phyloP scores from a whole-genome alignment of 2,888 invertebrate species.

The Cepaea hortensis region DNA sequence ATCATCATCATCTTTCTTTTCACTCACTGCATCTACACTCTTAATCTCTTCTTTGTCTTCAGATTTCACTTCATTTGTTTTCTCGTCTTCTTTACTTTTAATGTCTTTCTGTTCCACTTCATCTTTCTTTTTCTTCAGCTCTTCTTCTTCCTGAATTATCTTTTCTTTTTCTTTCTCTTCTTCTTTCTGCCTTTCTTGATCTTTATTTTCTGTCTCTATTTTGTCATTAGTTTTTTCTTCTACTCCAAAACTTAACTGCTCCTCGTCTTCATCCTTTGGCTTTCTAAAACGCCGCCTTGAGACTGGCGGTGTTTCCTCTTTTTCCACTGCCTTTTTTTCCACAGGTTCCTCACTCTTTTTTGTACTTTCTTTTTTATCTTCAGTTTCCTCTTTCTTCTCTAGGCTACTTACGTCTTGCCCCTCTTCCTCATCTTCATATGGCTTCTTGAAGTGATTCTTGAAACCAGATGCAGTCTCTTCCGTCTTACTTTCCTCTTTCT shows the following conservation, averaged over 20 bases:
- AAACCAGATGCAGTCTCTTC: slow-evolving; percentile 37
- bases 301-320: slow-evolving; percentile 37
- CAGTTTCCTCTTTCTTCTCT: slow-evolving; percentile 20
- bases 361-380: slow-evolving; percentile 13
- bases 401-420: slow-evolving; percentile 27
- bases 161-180: slow-evolving; percentile 32
- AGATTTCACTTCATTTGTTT: slow-evolving; percentile 8
- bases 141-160: slow-evolving; percentile 19
- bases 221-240: background rate
- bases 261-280: slow-evolving; percentile 39
- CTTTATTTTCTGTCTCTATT: slow-evolving; percentile 22
- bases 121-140: slow-evolving; percentile 14
- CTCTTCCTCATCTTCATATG: slow-evolving; percentile 45
- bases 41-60: slow-evolving; percentile 1
- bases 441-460: slow-evolving; percentile 42
- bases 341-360: slow-evolving; percentile 15
- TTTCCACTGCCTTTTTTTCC: slow-evolving; percentile 16
- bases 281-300: slow-evolving; percentile 39
- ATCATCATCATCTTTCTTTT: slow-evolving; percentile 12
- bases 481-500: slow-evolving; percentile 32
- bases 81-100: background rate
- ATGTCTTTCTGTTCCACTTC: slow-evolving; percentile 25
- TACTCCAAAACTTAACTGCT: background rate
- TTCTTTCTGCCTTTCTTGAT: slow-evolving; percentile 5
- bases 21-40: background rate